Evolutionary conservation across 1,140 invertebrate species (phyloP).

Genomic region (Trypoxylus dichotomus): DNA sequence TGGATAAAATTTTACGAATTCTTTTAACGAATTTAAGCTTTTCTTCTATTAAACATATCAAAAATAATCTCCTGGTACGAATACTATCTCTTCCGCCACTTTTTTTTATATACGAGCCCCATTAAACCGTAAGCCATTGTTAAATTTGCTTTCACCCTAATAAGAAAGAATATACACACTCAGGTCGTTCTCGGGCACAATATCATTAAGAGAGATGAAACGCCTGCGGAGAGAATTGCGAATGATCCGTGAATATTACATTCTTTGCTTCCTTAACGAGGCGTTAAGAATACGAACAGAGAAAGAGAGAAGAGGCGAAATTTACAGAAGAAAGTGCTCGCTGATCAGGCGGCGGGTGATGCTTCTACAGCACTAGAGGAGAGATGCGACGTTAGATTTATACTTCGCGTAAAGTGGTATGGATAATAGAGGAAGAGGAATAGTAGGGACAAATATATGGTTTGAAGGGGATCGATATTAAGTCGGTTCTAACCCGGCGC

Average conservation of each 20-base stretch:
- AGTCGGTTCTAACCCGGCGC: not conserved
- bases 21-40: too few relatives aligned
- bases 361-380: not conserved
- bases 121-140: too few relatives aligned
- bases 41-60: too few relatives aligned
- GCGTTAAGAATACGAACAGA: not conserved
- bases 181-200: not conserved
- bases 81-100: too few relatives aligned
- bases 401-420: not conserved
- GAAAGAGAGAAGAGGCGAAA: not conserved
- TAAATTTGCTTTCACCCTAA: too few relatives aligned
- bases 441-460: not conserved
- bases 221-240: not conserved
- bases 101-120: too few relatives aligned
- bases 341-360: not conserved
- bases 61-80: too few relatives aligned
- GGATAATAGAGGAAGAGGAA: not conserved
- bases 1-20: too few relatives aligned
- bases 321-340: not conserved
- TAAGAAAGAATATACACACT: not conserved
- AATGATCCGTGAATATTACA: constrained; percentile 6
- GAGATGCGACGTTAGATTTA: not conserved
- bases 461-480: not conserved
- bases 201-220: not conserved
- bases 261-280: not conserved